Evolutionary conservation across 2,888 invertebrate genomes (phyloP), one percentile per base, ranked within the genome.

Genomic region (Tigriopus californicus): DNA sequence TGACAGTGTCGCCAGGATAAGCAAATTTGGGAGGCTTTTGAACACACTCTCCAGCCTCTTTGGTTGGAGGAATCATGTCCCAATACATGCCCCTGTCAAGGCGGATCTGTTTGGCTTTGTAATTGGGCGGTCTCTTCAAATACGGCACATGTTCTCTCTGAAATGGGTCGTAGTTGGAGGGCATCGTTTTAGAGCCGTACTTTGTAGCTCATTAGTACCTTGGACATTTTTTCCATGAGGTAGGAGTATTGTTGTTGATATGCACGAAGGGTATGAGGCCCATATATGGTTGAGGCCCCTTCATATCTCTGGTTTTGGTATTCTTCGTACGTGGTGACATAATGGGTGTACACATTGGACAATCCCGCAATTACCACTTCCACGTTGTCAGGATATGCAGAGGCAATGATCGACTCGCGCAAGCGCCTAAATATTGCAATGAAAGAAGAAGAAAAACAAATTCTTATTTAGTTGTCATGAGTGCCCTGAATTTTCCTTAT

Each of bases 251-350:
- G 80, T 63, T 84, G 77, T 62, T 87, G 74, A 67, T 90, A 90
- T 40, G 91, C 85, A 24, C 82, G 77, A 6, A 92, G 75, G 0
- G 92, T 91, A 68, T 92, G 80, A 0, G 91, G 92, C 0, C 95
- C 94, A 67, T 75, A 94, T 65, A 91, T 85, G 0, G 92, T 94
- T 0, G 91, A 91, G 0, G 89, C 94, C 0, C 84, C 94, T 74
- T 95, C 95, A 70, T 94, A 95, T n/a, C 94, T 76, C 72, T 94
- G 94, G 1, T 83, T 78, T 84, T 88, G 81, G 72, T 94, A 94
- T 70, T 94, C 94, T 71, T 94, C 90, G 58, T 79, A 84, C 0
- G 95, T 94, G 1, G 85, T 77, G 44, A 94, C 79, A 69, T 95
- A 95, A 71, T 87, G 87, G 1, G 86, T 80, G 71, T 94, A 94